phyloP scores from a whole-genome alignment of 1,140 invertebrate genomes.

The Psix sp. region DNA sequence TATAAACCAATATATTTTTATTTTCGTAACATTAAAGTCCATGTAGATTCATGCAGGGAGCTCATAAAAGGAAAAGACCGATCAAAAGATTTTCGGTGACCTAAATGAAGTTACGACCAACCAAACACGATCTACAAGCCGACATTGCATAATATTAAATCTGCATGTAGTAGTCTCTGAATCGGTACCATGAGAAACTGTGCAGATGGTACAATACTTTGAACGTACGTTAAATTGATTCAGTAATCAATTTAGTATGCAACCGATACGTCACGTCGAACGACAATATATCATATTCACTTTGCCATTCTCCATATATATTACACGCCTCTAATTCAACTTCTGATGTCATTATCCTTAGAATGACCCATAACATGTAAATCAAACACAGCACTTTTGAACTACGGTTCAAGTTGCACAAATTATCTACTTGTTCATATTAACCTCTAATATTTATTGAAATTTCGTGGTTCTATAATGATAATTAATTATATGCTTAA shows the following conservation, averaged over 20 bases:
- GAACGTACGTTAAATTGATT: slow-evolving; percentile 37
- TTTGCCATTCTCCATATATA: slow-evolving; percentile 11
- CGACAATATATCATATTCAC: slow-evolving; percentile 20
- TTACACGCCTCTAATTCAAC: slow-evolving; percentile 16
- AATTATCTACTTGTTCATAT: too few relatives aligned
- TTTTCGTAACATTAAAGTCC: too few relatives aligned
- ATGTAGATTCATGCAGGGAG: too few relatives aligned
- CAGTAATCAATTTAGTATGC: slow-evolving; percentile 45
- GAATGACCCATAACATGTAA: not conserved
- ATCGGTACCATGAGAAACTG: slow-evolving; percentile 42
- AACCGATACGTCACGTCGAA: slow-evolving; percentile 22
- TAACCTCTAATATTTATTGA: too few relatives aligned
- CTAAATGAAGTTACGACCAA: slow-evolving; percentile 25
- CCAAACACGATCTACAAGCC: slow-evolving; percentile 24
- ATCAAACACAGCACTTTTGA: not conserved
- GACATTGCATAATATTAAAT: slow-evolving; percentile 22
- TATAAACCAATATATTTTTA: too few relatives aligned
- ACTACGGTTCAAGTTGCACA: too few relatives aligned
- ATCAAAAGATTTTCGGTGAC: slow-evolving; percentile 23
- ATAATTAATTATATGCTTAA: too few relatives aligned
- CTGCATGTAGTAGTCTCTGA: slow-evolving; percentile 15
- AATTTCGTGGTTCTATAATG: too few relatives aligned
- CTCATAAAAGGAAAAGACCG: slow-evolving; percentile 21
- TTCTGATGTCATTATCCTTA: slow-evolving; percentile 10
- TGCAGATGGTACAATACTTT: slow-evolving; percentile 33